phyloP scores from a whole-genome alignment of 2,797 vertebrate genomes.

The Lacerta viridis region DNA sequence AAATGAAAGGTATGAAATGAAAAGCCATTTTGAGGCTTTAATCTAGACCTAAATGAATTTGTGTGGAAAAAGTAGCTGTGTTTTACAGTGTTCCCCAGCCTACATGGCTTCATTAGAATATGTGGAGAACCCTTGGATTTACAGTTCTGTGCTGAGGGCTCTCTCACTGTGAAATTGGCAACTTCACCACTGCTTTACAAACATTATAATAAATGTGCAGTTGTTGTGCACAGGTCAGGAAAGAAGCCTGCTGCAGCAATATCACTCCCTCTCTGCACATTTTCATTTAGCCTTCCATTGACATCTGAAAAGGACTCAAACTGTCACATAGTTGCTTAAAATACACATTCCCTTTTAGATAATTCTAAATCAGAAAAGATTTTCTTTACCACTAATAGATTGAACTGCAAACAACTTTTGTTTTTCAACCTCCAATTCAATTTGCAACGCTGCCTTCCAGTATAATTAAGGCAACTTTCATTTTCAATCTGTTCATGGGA shows the following conservation, averaged over 20 bases:
- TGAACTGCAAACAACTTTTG: neutral
- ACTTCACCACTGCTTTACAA: neutral
- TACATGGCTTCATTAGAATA: neutral
- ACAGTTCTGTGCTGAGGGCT: neutral
- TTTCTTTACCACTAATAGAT: neutral
- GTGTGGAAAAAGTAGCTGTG: neutral
- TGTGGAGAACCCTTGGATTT: neutral
- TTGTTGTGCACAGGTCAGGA: neutral
- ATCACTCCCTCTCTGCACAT: neutral
- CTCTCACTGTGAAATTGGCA: neutral
- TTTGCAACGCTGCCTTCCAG: no score
- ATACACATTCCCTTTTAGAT: fast-evolving
- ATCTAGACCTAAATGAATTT: neutral
- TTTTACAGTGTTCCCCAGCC: neutral
- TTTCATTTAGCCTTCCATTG: neutral
- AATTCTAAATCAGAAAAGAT: neutral
- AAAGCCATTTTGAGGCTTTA: neutral
- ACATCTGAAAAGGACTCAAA: neutral
- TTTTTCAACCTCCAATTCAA: neutral
- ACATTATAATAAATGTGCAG: neutral
- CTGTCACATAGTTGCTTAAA: neutral
- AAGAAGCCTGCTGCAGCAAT: neutral
- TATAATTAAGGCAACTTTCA: neutral
- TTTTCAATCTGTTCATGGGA: neutral
- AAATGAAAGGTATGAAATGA: conserved; percentile 17